A percentile compares a stretch with the other conserved stretches of the same genome.
Conservation (phyloP, 2,797 vertebrate genomes). For the Microchirus variegatus region DNA sequence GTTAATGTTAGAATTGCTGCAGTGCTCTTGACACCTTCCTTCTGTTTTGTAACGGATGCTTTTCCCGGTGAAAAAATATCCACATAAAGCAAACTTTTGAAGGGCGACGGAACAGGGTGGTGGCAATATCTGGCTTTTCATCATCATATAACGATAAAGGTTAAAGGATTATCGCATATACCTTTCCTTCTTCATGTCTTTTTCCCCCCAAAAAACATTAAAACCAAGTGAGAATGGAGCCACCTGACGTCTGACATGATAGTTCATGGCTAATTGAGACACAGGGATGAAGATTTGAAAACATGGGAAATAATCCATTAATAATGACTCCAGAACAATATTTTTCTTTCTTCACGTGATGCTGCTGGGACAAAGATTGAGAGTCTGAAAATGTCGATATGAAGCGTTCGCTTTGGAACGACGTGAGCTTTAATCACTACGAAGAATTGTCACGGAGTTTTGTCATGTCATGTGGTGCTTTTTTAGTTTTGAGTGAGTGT, state of each 20-base stretch:
- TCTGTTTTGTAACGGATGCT: conserved; percentile 55
- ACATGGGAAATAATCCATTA: conserved; percentile 37
- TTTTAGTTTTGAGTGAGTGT: too few species aligned
- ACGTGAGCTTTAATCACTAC: conserved; percentile 14
- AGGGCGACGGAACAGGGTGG: conserved; percentile 48
- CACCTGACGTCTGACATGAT: conserved; percentile 60
- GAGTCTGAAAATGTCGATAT: conserved; percentile 19
- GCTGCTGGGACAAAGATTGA: conserved; percentile 25
- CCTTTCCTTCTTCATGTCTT: conserved; percentile 32
- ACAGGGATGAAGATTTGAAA: conserved; percentile 48
- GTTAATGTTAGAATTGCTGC: conserved; percentile 60
- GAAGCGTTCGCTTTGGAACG: conserved; percentile 16
- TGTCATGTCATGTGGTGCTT: too few species aligned
- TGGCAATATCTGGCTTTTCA: conserved; percentile 26
- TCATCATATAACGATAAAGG: conserved; percentile 22
- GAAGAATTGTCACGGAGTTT: conserved; percentile 11
- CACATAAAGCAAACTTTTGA: conserved; percentile 61
- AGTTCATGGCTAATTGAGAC: conserved; percentile 64
- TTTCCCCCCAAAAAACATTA: conserved; percentile 14
- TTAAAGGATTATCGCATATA: conserved; percentile 31
- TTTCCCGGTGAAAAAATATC: conserved; percentile 62
- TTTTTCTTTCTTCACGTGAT: conserved; percentile 22
- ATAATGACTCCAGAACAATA: conserved; percentile 36
- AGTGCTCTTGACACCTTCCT: conserved; percentile 59
- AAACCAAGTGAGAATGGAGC: conserved; percentile 67